Percentiles rank a stretch among this genome's conserved stretches.
These are phyloP conservation scores for Sepioteuthis lessoniana DNA, from an alignment of 2,888 invertebrate genomes.

Conservation along the genomic window DNA sequence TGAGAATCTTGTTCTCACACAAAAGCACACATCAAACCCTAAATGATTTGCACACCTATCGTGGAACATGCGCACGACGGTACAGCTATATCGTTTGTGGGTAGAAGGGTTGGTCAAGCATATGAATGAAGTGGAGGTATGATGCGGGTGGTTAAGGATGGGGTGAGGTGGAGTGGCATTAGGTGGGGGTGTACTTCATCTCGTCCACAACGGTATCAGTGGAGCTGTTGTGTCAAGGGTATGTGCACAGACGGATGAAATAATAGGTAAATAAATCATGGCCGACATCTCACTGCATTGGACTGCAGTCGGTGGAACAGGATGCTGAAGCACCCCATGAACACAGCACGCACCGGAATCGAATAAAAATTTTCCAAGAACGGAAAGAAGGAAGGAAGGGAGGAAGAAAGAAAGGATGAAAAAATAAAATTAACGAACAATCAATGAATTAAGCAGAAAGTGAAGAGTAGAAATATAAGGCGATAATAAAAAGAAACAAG, in stretches of 20 bases:
- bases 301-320: neutral
- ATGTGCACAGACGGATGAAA: conserved; percentile 3
- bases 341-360: neutral
- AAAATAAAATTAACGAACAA: neutral
- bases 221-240: conserved; percentile 20
- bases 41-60: neutral
- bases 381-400: neutral
- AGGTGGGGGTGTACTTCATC: neutral
- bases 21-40: neutral
- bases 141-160: neutral
- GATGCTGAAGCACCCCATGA: neutral
- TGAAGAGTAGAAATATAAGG: neutral
- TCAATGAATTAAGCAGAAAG: neutral
- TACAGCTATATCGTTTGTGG: neutral
- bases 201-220: neutral
- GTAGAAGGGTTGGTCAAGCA: neutral
- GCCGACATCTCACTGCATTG: neutral
- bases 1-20: neutral
- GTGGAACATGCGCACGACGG: neutral
- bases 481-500: neutral
- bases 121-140: neutral
- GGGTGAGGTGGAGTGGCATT: neutral
- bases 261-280: neutral
- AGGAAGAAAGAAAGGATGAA: neutral
- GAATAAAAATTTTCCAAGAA: neutral